Evolutionary conservation across 2,888 invertebrate genomes (phyloP).

Genomic region (Graphium colonna): DNA sequence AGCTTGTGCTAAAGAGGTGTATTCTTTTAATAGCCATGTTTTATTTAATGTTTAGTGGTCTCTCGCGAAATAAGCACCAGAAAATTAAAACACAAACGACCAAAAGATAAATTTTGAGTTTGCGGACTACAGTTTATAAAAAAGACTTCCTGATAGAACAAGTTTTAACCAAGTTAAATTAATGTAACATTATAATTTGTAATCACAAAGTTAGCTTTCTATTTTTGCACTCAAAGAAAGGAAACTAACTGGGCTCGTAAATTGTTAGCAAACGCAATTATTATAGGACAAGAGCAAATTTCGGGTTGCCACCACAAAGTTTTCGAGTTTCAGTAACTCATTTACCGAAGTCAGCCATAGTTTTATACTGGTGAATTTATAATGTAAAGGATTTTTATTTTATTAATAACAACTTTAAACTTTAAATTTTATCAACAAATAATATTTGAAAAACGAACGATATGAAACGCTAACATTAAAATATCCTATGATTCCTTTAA

Average conservation of each 20-base stretch:
- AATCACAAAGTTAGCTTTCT: neutral
- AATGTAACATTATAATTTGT: neutral
- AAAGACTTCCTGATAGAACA: no score
- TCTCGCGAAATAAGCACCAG: no score
- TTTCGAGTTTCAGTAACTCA: constrained; percentile 23
- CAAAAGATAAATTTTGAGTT: no score
- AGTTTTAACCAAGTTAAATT: neutral
- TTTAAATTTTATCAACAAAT: no score
- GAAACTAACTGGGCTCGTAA: constrained; percentile 29
- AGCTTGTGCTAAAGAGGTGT: no score
- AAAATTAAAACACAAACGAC: no score
- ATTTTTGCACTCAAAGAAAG: constrained; percentile 2
- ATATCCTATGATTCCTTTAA: constrained; percentile 1
- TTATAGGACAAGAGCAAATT: constrained; percentile 22
- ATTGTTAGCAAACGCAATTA: constrained; percentile 64
- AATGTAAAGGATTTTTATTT: constrained; percentile 1
- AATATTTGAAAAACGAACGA: no score
- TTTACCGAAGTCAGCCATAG: constrained; percentile 20
- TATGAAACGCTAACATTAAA: neutral
- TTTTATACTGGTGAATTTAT: constrained; percentile 15
- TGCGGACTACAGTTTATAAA: no score
- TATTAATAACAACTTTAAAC: no score
- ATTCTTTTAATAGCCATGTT: no score
- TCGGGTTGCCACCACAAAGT: constrained; percentile 20
- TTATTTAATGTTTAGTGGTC: no score